Evolutionary conservation across 2,888 invertebrate genomes (phyloP).

Genomic region (Zygothrica quintamaculata): DNA sequence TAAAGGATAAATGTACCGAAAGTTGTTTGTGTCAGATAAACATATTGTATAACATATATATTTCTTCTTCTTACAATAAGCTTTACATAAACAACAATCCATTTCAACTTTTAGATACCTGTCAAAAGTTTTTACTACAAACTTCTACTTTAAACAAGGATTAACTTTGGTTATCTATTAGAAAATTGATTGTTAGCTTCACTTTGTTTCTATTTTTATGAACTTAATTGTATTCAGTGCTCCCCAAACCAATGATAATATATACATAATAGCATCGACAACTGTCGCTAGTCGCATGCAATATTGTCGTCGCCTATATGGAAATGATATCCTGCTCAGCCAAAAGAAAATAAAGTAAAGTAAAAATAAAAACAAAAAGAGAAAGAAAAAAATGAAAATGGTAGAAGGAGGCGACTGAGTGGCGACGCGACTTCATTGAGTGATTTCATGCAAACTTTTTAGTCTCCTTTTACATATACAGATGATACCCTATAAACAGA

Average conservation of each 20-base stretch:
- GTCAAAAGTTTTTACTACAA: no score
- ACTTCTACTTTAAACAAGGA: no score
- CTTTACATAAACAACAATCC: no score
- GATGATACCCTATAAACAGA: conserved; percentile 41
- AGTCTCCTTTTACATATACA: conserved; percentile 27
- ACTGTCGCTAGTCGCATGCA: conserved; percentile 55
- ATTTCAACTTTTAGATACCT: no score
- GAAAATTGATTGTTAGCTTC: no score
- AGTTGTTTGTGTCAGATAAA: no score
- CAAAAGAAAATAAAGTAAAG: conserved; percentile 34
- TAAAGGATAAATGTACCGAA: no score
- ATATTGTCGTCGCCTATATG: conserved; percentile 63
- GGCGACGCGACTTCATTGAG: conserved; percentile 69
- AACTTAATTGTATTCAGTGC: conserved; percentile 34
- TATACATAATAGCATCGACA: conserved; percentile 46
- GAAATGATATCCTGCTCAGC: conserved; percentile 76
- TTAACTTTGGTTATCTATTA: no score
- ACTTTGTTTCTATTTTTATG: conserved; percentile 30
- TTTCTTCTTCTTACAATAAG: no score
- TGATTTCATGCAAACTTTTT: conserved; percentile 57
- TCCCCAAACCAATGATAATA: not conserved
- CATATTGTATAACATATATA: no score
- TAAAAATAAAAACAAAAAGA: conserved; percentile 40
- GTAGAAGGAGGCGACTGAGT: conserved; percentile 62
- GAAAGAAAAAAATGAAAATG: conserved; percentile 21